Evolutionary conservation across 2,888 invertebrate genomes (phyloP).

Genomic region (Lasius fuliginosus): DNA sequence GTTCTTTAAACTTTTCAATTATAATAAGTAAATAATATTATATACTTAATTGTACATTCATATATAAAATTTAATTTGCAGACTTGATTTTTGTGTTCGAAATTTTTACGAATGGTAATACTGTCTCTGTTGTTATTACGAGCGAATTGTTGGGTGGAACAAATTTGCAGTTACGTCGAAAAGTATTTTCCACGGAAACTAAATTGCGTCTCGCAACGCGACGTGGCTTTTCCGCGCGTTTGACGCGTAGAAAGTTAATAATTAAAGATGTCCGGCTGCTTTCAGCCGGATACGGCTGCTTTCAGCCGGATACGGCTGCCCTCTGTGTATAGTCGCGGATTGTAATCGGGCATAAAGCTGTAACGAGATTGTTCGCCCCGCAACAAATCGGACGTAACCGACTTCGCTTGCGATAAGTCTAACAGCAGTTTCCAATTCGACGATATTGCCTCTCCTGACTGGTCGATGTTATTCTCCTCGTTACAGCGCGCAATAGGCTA

Average conservation of each 20-base stretch:
- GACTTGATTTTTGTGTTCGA: not conserved
- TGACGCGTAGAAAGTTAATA: conserved; percentile 48
- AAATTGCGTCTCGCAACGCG: conserved; percentile 7
- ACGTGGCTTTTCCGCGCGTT: conserved; percentile 20
- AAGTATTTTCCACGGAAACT: not conserved
- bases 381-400: conserved; percentile 54
- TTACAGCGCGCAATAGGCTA: conserved; percentile 4
- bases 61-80: not conserved
- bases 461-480: not conserved
- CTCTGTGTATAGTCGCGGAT: not conserved
- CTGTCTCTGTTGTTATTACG: not conserved
- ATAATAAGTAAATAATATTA: too few relatives aligned
- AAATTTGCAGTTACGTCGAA: not conserved
- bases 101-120: not conserved
- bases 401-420: conserved; percentile 35
- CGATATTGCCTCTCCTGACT: conserved; percentile 23
- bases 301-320: conserved; percentile 4
- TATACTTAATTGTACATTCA: too few relatives aligned
- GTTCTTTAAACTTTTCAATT: too few relatives aligned
- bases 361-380: conserved; percentile 52
- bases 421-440: conserved; percentile 46
- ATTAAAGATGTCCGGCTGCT: conserved; percentile 42
- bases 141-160: not conserved
- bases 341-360: conserved; percentile 49
- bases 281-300: conserved; percentile 29